Evolutionary conservation across 2,888 invertebrate genomes (phyloP), one percentile per base, ranked within the genome.

Genomic region (Temnothorax unifasciatus): DNA sequence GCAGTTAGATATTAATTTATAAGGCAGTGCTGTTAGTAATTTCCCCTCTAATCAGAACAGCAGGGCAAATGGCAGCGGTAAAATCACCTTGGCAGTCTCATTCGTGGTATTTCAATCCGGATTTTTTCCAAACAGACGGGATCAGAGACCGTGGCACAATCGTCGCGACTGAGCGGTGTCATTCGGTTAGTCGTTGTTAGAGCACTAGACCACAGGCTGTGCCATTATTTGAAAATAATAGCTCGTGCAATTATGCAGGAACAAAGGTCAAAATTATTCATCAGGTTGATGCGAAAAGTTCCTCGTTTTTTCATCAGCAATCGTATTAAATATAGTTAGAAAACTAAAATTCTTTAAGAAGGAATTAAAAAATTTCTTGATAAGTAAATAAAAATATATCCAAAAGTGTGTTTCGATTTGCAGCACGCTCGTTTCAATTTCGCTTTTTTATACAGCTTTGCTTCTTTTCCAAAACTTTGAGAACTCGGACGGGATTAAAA

Each of bases 121-220:
- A 50, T 57, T 66, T 66, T 64, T 61, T 59, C 1, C 41, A 68
- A 44, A 52, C 9, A 50, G 61, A 25, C 34, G 52, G 50, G 52
- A 83, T 83, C 83, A 71, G 47, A 52, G 63, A 83, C 83, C 84
- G 71, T 57, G 61, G 44, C 79, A 66, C 68, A 52, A 63, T 69
- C 61, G 68, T 69, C 66, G 74, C 79, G 74, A 84, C 54, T 77
- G 84, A 81, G 54, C 64, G 74, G 41, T 74, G 57, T 76, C 63
- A 59, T 59, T 71, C 73, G 57, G 34, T 21, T 15, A 29, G 13
- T 15, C 47, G 59, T 44, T 71, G 47, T 38, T 25, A 18, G 18
- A 59, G 13, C 8, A 13, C 52, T 41, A 47, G 21, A 68, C 52
- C 41, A 4, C 25, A 25, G 3, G 68, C 18, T 34, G 21, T 18